Evolutionary conservation across 2,113 vertebrate species (phyloP).

Genomic region (Blennius ocellaris): DNA sequence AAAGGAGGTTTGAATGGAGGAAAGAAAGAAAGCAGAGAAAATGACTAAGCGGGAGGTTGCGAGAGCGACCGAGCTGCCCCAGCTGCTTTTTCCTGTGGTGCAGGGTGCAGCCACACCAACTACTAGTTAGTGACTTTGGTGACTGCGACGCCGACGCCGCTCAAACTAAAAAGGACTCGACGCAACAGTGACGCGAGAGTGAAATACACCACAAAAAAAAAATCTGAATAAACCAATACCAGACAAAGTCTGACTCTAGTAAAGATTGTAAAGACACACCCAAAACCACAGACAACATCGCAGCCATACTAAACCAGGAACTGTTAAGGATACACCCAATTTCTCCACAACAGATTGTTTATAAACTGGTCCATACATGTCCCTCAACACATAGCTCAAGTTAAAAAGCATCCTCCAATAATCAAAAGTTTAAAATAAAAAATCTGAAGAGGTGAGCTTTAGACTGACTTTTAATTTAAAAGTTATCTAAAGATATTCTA

Average conservation of each 20-base stretch:
- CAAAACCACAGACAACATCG: slow-evolving; percentile 8
- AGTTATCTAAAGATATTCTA: too few species aligned
- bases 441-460: too few species aligned
- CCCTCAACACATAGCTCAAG: too few species aligned
- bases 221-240: not conserved
- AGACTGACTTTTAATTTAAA: too few species aligned
- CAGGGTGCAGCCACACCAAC: slow-evolving; percentile 45
- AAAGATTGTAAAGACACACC: slow-evolving; percentile 4
- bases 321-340: not conserved
- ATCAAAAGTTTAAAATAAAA: too few species aligned
- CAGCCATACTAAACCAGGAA: slow-evolving; percentile 13
- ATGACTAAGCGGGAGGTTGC: slow-evolving; percentile 49
- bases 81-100: slow-evolving; percentile 77
- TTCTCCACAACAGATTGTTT: not conserved
- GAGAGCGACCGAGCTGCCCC: slow-evolving; percentile 58
- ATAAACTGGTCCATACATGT: too few species aligned
- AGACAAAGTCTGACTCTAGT: not conserved
- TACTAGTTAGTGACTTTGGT: slow-evolving; percentile 14
- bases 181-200: not conserved
- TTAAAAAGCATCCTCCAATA: too few species aligned
- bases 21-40: slow-evolving; percentile 48
- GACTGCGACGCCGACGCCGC: not conserved
- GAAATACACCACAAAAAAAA: not conserved
- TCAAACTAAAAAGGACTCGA: not conserved
- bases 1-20: slow-evolving; percentile 37